Percentiles rank a stretch among this genome's conserved stretches.
Evolutionary conservation across 2,888 invertebrate species (phyloP).

Genomic region (Ophion ellenae): DNA sequence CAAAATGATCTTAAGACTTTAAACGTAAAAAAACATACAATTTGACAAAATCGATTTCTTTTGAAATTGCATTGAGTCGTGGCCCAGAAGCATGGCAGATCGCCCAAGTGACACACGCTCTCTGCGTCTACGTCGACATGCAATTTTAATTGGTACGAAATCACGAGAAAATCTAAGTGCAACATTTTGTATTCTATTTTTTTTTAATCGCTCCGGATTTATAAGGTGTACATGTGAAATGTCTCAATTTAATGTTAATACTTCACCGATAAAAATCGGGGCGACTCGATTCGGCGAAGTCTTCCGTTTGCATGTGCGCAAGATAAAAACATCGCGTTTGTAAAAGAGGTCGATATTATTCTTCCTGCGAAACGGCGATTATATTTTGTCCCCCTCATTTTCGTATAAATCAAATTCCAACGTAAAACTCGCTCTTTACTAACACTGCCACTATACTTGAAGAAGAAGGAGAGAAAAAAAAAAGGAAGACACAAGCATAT

Average conservation of each 20-base stretch:
- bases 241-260: background rate
- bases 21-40: background rate
- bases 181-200: background rate
- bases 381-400: conserved; percentile 16
- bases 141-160: background rate
- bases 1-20: background rate
- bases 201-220: background rate
- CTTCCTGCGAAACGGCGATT: conserved; percentile 18
- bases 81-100: background rate
- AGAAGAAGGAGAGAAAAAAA: conserved; percentile 44
- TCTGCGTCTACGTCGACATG: background rate
- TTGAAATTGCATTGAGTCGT: background rate
- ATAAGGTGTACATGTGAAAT: background rate
- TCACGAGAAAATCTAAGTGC: background rate
- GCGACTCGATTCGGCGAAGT: conserved; percentile 45
- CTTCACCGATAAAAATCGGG: conserved; percentile 35
- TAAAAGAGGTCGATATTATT: conserved; percentile 23
- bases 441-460: conserved; percentile 74
- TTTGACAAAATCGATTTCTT: background rate
- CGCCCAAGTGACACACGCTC: background rate
- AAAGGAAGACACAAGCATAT: conserved; percentile 4
- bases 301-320: conserved; percentile 23
- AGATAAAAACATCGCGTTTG: background rate
- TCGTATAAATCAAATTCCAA: conserved; percentile 7
- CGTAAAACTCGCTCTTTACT: conserved; percentile 42